Percentiles rank a stretch among this genome's conserved stretches.
Conservation (phyloP, 2,113 vertebrate species). For the Ceratotherium simum region DNA sequence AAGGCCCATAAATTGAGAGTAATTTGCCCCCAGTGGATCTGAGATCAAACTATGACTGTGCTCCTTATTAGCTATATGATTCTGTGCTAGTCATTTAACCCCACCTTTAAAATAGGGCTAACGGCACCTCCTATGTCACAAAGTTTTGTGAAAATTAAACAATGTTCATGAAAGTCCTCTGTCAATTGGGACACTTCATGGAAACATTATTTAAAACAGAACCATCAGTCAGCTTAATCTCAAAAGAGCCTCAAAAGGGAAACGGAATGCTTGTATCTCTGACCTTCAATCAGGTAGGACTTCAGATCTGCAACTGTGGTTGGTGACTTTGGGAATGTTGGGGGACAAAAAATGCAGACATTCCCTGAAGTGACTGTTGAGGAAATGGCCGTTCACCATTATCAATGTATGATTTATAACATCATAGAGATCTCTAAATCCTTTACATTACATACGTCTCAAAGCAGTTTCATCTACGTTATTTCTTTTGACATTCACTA, state of each 20-base stretch:
- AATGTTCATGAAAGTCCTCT: constrained; percentile 39
- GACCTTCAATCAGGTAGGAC: background rate
- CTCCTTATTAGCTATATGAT: background rate
- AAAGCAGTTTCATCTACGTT: constrained; percentile 19
- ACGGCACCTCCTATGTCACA: background rate
- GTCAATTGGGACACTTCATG: background rate
- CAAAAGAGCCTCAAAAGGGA: background rate
- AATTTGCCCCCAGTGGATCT: background rate
- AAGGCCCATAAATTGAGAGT: background rate
- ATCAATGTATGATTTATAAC: background rate
- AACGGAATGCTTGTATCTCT: background rate
- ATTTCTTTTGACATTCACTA: constrained; percentile 38
- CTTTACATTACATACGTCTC: constrained; percentile 14
- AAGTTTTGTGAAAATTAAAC: constrained; percentile 30
- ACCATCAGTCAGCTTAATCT: constrained; percentile 27
- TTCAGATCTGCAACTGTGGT: background rate
- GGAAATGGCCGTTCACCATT: constrained; percentile 28
- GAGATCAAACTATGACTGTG: constrained; percentile 21
- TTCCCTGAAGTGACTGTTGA: background rate
- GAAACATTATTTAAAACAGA: constrained; percentile 56
- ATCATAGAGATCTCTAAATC: background rate
- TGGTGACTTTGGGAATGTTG: constrained; percentile 33
- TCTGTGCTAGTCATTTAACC: background rate
- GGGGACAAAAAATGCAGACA: constrained; percentile 42
- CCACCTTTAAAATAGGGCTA: background rate